Conservation (phyloP, 1,140 invertebrate species). For the Tribolium castaneum region DNA sequence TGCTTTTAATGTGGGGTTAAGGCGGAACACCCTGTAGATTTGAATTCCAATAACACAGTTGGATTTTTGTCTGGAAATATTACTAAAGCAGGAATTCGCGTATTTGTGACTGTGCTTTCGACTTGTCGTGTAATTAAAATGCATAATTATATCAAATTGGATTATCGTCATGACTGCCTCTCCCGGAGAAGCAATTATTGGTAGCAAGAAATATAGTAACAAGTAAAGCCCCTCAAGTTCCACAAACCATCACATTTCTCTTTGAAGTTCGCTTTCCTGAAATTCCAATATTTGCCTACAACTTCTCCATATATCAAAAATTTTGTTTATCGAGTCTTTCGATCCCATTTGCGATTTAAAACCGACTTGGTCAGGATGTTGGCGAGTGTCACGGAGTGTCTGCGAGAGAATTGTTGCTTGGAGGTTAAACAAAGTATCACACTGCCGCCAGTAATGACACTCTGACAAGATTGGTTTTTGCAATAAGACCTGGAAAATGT, state of each 20-base stretch:
- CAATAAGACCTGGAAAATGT: conserved; percentile 17
- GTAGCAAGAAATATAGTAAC: neutral
- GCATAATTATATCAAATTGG: neutral
- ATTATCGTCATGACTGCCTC: too few species aligned
- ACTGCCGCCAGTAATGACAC: neutral
- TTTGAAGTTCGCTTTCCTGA: neutral
- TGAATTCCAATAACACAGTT: too few species aligned
- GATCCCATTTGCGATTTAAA: neutral
- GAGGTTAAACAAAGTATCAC: conserved; percentile 10
- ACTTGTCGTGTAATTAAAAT: neutral
- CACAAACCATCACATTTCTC: neutral
- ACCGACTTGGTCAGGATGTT: too few species aligned
- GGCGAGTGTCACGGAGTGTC: neutral
- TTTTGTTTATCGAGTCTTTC: neutral
- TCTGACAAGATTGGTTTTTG: conserved; percentile 18
- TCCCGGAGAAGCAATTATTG: neutral
- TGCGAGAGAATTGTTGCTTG: neutral
- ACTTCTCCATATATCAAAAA: neutral
- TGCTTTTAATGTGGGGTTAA: too few species aligned
- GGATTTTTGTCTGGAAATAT: too few species aligned
- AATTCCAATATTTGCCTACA: neutral
- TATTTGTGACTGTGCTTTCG: too few species aligned
- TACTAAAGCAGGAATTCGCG: too few species aligned
- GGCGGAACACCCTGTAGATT: too few species aligned
- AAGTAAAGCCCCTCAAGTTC: neutral